These are phyloP conservation scores for Mythimna pallens DNA, from an alignment of 2,888 invertebrate species.

Conservation along the genomic window DNA sequence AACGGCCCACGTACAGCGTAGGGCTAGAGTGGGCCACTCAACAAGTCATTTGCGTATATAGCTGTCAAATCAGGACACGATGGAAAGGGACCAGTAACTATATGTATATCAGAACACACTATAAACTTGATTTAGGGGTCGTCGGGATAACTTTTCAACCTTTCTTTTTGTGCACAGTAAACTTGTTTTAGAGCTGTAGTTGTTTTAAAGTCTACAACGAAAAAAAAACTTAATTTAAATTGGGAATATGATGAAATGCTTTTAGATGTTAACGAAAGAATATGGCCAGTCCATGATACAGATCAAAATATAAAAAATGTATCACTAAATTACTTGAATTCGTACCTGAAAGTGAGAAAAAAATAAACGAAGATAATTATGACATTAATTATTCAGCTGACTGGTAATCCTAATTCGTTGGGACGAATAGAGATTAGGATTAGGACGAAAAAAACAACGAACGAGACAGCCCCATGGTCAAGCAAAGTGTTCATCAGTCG, in stretches of 20 bases:
- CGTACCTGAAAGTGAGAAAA: no score
- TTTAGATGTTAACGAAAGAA: background rate
- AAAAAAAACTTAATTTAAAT: background rate
- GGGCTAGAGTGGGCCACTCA: conserved; percentile 38
- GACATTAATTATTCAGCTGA: no score
- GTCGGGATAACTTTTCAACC: background rate
- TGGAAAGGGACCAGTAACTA: conserved; percentile 1
- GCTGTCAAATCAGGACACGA: conserved; percentile 32
- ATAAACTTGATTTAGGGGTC: conserved; percentile 8
- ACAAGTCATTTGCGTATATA: conserved; percentile 43
- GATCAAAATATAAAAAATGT: background rate
- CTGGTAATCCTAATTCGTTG: no score
- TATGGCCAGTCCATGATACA: background rate
- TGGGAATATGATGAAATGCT: no score
- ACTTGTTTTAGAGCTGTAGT: background rate
- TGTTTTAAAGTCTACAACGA: background rate
- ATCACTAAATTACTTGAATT: no score
- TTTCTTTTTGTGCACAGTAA: background rate
- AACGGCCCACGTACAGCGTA: conserved; percentile 12
- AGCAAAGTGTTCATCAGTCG: no score
- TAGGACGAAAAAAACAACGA: no score
- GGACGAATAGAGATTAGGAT: no score
- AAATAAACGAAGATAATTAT: no score
- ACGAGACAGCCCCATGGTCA: no score
- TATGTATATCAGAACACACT: background rate